Conservation (phyloP, 2,113 vertebrate genomes). For the Ochotona curzoniae region DNA sequence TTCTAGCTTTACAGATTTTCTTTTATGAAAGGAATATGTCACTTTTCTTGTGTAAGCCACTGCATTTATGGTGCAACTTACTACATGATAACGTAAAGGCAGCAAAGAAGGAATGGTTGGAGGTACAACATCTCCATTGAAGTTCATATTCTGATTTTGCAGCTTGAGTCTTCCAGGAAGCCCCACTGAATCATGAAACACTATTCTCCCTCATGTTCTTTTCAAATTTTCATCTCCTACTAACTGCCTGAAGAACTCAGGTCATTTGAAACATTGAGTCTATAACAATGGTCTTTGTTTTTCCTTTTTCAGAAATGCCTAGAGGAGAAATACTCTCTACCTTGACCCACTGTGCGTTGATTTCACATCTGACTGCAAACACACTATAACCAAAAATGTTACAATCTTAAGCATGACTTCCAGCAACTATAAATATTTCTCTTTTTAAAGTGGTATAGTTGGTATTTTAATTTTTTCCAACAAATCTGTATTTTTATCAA, state of each 20-base stretch:
- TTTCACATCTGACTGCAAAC: slow-evolving; percentile 79
- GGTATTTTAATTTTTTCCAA: slow-evolving; percentile 54
- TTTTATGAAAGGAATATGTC: slow-evolving; percentile 70
- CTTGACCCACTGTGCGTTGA: slow-evolving; percentile 72
- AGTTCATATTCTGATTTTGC: slow-evolving; percentile 73
- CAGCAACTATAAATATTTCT: slow-evolving; percentile 70
- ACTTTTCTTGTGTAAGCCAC: slow-evolving; percentile 67
- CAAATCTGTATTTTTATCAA: slow-evolving; percentile 63
- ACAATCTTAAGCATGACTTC: slow-evolving; percentile 56
- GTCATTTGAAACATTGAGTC: slow-evolving; percentile 72
- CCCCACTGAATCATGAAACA: slow-evolving; percentile 71
- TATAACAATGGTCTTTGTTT: slow-evolving; percentile 20
- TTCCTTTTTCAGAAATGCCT: slow-evolving; percentile 71
- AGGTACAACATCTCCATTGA: slow-evolving; percentile 22
- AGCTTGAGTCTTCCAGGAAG: slow-evolving; percentile 69
- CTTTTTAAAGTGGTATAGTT: slow-evolving; percentile 57
- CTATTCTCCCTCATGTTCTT: slow-evolving; percentile 68
- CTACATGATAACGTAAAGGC: slow-evolving; percentile 73
- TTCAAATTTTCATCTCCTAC: slow-evolving; percentile 75
- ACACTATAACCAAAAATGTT: slow-evolving; percentile 59
- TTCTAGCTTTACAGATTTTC: slow-evolving; percentile 65
- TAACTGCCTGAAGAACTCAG: slow-evolving; percentile 77
- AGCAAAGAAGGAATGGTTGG: slow-evolving; percentile 14
- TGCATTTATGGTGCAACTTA: slow-evolving; percentile 59
- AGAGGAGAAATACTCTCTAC: slow-evolving; percentile 75